Evolutionary conservation across 2,797 vertebrate genomes (phyloP), one percentile per base, ranked within the genome.

Genomic region (Rachycentron canadum): DNA sequence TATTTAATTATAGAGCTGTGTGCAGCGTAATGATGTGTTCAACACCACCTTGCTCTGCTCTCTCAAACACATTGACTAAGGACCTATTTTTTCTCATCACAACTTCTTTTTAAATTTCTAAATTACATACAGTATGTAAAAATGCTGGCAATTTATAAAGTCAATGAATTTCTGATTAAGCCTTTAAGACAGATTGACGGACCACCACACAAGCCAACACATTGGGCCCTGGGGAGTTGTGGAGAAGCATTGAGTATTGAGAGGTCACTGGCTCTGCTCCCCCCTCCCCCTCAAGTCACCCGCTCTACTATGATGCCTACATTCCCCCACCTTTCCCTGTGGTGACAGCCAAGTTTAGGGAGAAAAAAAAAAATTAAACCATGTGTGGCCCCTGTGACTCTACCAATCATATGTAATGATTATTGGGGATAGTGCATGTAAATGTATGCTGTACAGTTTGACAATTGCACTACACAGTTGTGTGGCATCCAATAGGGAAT

Each of bases 231-330:
- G n/a, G 73, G 81, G 86, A 87, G 78, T 47, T 76, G 68, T 78
- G 26, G 57, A 82, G 73, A 55, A 76, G 72, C 62, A 19, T 28
- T 25, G 28, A 80, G 78, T 69, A 83, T 45, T 74, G 57, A 75
- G 65, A 83, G 84, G 85, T 92, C 77, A 91, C 43, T 59, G 64
- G 64, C 81, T 82, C 25, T 66, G 41, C 53, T 72, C 30, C 78
- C 73, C 82, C 85, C 56, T 83, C 86, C 85, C 84, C 82, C 77
- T 36, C 61, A 50, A 52, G 43, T 59, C 36, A 52, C 56, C 38
- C 77, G 60, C 53, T 43, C 61, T 36, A 50, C 49, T 69, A 60
- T 64, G 56, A 55, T 68, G 69, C 63, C 47, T 79, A 61, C 60
- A 86, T 64, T 78, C 74, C 62, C 69, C 41, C 55, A 72, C 71